A percentile compares a stretch with the other conserved stretches of the same genome.
Conservation (phyloP, 2,888 invertebrate species). For the Julus scandinavius region DNA sequence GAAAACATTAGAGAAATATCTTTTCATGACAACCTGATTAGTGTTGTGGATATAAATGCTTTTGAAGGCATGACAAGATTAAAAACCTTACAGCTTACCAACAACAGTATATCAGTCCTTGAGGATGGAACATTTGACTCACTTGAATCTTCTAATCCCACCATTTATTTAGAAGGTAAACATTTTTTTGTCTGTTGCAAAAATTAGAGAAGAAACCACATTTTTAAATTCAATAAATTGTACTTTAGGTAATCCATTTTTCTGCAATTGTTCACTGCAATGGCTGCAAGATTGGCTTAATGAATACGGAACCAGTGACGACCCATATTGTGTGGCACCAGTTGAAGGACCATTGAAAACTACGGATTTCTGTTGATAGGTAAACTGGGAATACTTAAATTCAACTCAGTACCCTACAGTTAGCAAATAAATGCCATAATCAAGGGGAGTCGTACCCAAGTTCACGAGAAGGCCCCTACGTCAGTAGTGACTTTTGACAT, state of each 20-base stretch:
- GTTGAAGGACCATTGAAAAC: conserved; percentile 7
- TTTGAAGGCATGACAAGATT: neutral
- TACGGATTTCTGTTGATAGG: neutral
- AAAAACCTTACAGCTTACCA: neutral
- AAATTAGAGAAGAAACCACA: neutral
- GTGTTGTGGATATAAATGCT: neutral
- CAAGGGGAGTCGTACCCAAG: no score
- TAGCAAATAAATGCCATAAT: no score
- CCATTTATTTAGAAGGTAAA: neutral
- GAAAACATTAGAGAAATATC: neutral
- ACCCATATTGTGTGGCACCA: neutral
- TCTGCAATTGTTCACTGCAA: conserved; percentile 7
- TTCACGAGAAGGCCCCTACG: no score
- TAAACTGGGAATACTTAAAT: no score
- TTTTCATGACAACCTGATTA: neutral
- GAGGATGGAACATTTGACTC: neutral
- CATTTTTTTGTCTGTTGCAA: neutral
- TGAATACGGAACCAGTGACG: neutral
- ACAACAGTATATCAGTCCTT: neutral
- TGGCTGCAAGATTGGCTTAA: conserved; percentile 35
- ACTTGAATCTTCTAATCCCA: neutral
- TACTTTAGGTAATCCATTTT: conserved; percentile 4
- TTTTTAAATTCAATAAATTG: neutral
- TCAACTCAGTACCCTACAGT: no score
- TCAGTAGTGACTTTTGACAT: no score